Conservation (phyloP, 92 coral and sea anemone genomes). For the Micromussa lordhowensis region DNA sequence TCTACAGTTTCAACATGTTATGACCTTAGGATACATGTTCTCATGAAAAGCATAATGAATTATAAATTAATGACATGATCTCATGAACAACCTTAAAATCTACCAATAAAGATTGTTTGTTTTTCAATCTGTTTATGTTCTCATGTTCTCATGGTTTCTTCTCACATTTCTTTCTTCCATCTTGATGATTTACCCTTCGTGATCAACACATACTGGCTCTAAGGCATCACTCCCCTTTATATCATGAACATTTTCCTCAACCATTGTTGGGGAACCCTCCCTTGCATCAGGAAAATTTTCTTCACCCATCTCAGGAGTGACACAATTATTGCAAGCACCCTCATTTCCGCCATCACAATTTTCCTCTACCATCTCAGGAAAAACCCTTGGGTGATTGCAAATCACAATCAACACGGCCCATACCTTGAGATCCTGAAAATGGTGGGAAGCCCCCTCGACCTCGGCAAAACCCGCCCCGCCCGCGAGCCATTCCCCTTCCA, state of each 20-base stretch:
- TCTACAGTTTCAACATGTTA: background rate
- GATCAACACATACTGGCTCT: background rate
- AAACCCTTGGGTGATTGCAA: conserved; percentile 16
- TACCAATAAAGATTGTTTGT: background rate
- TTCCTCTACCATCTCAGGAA: background rate
- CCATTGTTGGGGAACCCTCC: background rate
- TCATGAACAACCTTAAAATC: conserved; percentile 15
- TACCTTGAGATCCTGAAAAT: background rate
- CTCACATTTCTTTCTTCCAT: background rate
- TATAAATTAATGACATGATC: conserved; percentile 9
- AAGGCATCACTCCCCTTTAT: background rate
- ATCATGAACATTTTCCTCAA: background rate
- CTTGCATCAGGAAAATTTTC: conserved; percentile 3
- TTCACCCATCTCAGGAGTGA: background rate
- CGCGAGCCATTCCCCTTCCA: conserved; percentile 3
- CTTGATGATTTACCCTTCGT: background rate
- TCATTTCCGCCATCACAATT: background rate
- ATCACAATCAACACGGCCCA: background rate
- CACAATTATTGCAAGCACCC: background rate
- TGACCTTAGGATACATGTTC: background rate
- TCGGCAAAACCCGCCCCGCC: conserved; percentile 18
- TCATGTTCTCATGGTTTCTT: background rate
- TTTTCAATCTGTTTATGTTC: background rate
- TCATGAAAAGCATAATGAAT: background rate
- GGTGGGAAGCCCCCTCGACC: conserved; percentile 25